Percentiles rank a stretch among this genome's conserved stretches.
phyloP scores from a whole-genome alignment of 2,888 invertebrate genomes.

The Campaea margaritaria region DNA sequence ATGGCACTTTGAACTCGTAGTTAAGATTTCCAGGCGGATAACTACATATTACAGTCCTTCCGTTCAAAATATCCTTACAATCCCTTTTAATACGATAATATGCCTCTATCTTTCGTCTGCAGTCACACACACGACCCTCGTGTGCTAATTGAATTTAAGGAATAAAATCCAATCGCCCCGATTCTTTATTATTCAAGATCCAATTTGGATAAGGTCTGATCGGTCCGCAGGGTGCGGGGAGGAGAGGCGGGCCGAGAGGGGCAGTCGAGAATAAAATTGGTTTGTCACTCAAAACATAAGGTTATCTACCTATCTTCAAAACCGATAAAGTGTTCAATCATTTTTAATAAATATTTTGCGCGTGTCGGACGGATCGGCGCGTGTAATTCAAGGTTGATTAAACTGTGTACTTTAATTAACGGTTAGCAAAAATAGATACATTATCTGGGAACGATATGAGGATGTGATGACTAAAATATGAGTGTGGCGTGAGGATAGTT shows the following conservation, averaged over 20 bases:
- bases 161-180: constrained; percentile 86
- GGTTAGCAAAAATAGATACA: constrained; percentile 7
- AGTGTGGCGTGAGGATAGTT: no score
- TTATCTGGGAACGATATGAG: neutral
- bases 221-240: constrained; percentile 74
- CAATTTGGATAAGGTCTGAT: constrained; percentile 86
- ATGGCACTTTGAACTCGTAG: neutral
- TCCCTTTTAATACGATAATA: constrained; percentile 82
- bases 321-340: constrained; percentile 32
- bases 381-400: constrained; percentile 19
- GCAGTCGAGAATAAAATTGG: constrained; percentile 84
- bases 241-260: constrained; percentile 63
- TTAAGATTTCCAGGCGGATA: constrained; percentile 3
- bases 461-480: no score
- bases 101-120: constrained; percentile 83
- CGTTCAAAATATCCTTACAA: constrained; percentile 65
- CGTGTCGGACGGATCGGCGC: constrained; percentile 7
- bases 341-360: constrained; percentile 26
- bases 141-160: constrained; percentile 86
- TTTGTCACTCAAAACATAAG: constrained; percentile 86
- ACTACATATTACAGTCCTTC: constrained; percentile 49
- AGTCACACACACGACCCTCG: constrained; percentile 83
- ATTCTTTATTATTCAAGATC: constrained; percentile 87
- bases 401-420: constrained; percentile 14
- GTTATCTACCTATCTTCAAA: constrained; percentile 58